Base-by-base conservation (phyloP, 2,888 invertebrate species). In the Ditula angustiorana region DNA sequence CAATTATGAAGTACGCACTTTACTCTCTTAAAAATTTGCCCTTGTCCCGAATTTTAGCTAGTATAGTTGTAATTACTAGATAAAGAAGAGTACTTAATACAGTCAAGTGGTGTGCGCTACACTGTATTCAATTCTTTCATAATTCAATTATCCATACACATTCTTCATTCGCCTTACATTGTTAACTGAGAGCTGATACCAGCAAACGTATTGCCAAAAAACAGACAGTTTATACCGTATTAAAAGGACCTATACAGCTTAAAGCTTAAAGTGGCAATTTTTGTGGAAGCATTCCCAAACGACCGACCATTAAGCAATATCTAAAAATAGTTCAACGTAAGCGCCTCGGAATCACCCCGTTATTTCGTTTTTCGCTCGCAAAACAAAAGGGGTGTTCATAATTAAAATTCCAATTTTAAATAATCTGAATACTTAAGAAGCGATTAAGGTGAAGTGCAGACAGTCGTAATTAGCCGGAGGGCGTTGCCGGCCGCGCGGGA, bases 391-490 rank as follows among this genome's bases (percentile, higher is more conserved):
- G 33, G 19, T 10, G 23, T 50, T 57, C 41, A 50, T 57, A 33
- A 57, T 63, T 58, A 49, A 44, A 56, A 63, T 57, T 50, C 41
- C 33, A 33, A 62, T 44, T 63, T 24, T 44, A 49, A 53, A 53
- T 53, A 53, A 35, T 53, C 53, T 53, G 53, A 53, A 53, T 53
- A 23, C 53, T 35, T 53, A 23, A 50, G 13, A 41, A 57, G 62
- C 56, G 57, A 62, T 63, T 63, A 63, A 62, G 62, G 50, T 37
- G 49, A 41, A 49, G 21, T 35, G 37, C 37, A 44, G 50, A 33
- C 50, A 33, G 33, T 8, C 24, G 57, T 58, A 63, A 63, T 63
- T 52, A 63, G 44, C 24, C 19, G 49, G 56, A 49, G 50, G 57
- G 63, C 63, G 57, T 50, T 50, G 50, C 62, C 30, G 46, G 52